phyloP scores from a whole-genome alignment of 2,888 invertebrate genomes.

The Synanthedon tipuliformis region DNA sequence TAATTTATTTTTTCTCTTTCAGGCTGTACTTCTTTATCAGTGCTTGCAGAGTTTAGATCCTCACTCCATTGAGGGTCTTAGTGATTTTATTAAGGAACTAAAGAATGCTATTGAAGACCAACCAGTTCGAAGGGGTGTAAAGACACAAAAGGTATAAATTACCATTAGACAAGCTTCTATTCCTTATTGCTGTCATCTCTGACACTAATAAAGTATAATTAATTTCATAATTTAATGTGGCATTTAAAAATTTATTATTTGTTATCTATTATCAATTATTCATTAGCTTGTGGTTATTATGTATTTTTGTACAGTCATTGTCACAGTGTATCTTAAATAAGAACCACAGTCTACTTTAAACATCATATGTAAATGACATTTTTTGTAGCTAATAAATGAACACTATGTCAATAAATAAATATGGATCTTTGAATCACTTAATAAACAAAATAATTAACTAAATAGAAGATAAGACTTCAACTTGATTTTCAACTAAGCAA shows the following conservation, averaged over 20 bases:
- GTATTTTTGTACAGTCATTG: too few relatives aligned
- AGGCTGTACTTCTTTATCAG: slow-evolving; percentile 86
- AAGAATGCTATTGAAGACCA: slow-evolving; percentile 80
- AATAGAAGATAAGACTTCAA: too few relatives aligned
- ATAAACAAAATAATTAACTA: too few relatives aligned
- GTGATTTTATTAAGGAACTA: slow-evolving; percentile 82
- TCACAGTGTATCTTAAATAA: too few relatives aligned
- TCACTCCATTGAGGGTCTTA: slow-evolving; percentile 81
- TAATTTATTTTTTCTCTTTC: slow-evolving; percentile 3
- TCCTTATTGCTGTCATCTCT: neutral
- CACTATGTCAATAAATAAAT: too few relatives aligned
- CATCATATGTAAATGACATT: too few relatives aligned
- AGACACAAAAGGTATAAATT: slow-evolving; percentile 83
- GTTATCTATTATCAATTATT: too few relatives aligned
- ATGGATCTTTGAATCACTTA: too few relatives aligned
- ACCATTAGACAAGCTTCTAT: neutral
- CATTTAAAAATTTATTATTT: neutral
- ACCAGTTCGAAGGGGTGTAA: slow-evolving; percentile 84
- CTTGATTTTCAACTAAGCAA: too few relatives aligned
- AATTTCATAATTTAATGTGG: neutral
- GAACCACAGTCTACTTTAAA: too few relatives aligned
- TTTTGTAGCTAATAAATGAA: too few relatives aligned
- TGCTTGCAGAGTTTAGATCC: slow-evolving; percentile 80
- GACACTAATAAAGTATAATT: neutral
- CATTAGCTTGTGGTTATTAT: too few relatives aligned